Base-by-base conservation (phyloP, 2,888 invertebrate genomes). In the Acholoe squamosa region DNA sequence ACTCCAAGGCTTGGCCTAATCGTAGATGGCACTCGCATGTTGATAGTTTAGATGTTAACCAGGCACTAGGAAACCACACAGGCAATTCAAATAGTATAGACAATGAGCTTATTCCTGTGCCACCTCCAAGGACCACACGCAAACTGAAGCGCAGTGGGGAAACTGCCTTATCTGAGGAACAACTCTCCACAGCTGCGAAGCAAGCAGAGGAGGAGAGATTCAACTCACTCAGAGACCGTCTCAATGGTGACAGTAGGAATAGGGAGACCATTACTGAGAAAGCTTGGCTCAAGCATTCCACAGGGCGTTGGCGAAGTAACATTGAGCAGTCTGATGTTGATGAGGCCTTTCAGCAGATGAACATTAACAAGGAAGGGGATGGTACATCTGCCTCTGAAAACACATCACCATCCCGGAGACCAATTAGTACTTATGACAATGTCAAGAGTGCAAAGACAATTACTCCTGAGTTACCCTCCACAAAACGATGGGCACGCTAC, bases 401-500 rank as follows among this genome's bases (percentile, higher is more conserved):
- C 67, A 89, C 89, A 76, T 61, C 77, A 51, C 52, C 80, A 22
- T 71, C 77, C 5, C 34, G 51, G 76, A 71, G 88, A 88, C 88
- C 88, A 77, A 52, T 89, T 25, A 92, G 92, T 92, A 92, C 93
- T 16, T 95, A 95, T 92, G 95, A 95, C 92, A 95, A 95, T 92
- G 93, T 95, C 12, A 91, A 67, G n/a, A 89, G 43, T 22, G 89
- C 31, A 33, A 67, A 56, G 16, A 19, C 89, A 22, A 19, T 56
- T 56, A 54, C 88, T n/a, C 52, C 89, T 43, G 71, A 89, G 80
- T 89, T 89, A 51, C 91, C 91, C 14, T 90, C 28, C 43, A 91
- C 91, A 12, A 91, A 90, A 33, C 91, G 92, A 28, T 92, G 92
- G 91, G 90, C 61, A 28, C 90, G 86, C 43, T 31, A 61, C 61